Evolutionary conservation across 2,113 vertebrate species (phyloP), one percentile per base, ranked within the genome.

Genomic region (Tachycineta bicolor): DNA sequence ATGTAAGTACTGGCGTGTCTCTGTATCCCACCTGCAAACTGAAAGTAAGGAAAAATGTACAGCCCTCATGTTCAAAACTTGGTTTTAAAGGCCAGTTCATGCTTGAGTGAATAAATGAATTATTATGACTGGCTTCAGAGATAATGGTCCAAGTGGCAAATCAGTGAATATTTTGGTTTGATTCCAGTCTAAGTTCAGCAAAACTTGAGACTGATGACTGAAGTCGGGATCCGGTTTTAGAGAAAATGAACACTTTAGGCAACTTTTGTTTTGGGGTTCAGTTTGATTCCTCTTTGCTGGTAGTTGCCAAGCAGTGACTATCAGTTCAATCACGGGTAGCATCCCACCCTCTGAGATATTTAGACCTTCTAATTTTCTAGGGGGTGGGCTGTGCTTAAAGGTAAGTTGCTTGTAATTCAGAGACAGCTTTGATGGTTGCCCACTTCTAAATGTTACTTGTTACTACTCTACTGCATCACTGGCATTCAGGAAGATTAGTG

Each of bases 181-280:
- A 59, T 63, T 92, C 67, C 78, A 83, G 53, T 60, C 34, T 26
- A 37, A 87, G 31, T 73, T 73, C 67, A 81, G 43, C 68, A 89
- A 50, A 78, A 67, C 23, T 43, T 62, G 14, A 29, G 56, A 55
- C n/a, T 12, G 31, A 64, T 84, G 65, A 18, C 34, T 73, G 62
- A 63, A 31, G 28, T 73, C 50, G 79, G 58, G 28, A 31, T 87
- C 44, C 28, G 4, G 10, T 79, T 94, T 91, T 85, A 65, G 53
- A 55, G 83, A 41, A 80, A 86, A 65, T 1, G 49, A 47, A 50
- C 34, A 9, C 63, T 68, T 77, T 13, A 3, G 41, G 11, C 14
- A 39, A 5, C 43, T 90, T 74, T 58, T 80, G 25, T 34, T 76
- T 59, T 33, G 37, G 43, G 29, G 12, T 55, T 83, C 31, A 8